Conservation (phyloP, 2,797 vertebrate species). For the Acipenser ruthenus region DNA sequence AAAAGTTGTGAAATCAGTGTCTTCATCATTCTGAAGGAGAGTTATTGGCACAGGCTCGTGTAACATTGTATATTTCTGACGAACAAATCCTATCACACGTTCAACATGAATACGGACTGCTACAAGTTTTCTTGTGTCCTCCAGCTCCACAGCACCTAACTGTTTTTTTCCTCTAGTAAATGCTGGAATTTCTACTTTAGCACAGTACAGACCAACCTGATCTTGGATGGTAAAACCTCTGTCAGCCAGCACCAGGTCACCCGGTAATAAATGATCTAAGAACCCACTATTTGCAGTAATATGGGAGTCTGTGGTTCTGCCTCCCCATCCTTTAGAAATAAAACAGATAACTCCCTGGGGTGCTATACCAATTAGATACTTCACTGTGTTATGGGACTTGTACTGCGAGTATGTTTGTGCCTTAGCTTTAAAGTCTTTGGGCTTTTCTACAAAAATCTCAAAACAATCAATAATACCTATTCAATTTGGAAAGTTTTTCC, state of each 20-base stretch:
- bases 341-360: conserved; percentile 4
- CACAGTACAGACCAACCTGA: conserved; percentile 21
- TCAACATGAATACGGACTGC: conserved; percentile 7
- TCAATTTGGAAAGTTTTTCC: conserved; percentile 16
- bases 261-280: conserved; percentile 15
- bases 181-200: conserved; percentile 16
- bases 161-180: conserved; percentile 19
- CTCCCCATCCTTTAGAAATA: conserved; percentile 18
- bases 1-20: conserved; percentile 9
- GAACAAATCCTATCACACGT: background rate
- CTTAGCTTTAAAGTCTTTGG: conserved; percentile 10
- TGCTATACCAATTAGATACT: conserved; percentile 15
- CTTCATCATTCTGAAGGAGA: conserved; percentile 3
- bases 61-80: conserved; percentile 1
- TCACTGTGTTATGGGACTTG: conserved; percentile 20
- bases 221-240: conserved; percentile 18
- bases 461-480: conserved; percentile 18
- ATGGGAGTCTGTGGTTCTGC: conserved; percentile 15
- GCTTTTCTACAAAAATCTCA: conserved; percentile 13
- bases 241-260: conserved; percentile 19
- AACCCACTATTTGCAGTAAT: conserved; percentile 17
- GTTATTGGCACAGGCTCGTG: background rate
- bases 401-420: conserved; percentile 15
- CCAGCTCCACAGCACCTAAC: conserved; percentile 17
- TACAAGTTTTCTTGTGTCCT: conserved; percentile 15